Conservation (phyloP, 1,140 invertebrate species). For the Cryptotermes secundus region DNA sequence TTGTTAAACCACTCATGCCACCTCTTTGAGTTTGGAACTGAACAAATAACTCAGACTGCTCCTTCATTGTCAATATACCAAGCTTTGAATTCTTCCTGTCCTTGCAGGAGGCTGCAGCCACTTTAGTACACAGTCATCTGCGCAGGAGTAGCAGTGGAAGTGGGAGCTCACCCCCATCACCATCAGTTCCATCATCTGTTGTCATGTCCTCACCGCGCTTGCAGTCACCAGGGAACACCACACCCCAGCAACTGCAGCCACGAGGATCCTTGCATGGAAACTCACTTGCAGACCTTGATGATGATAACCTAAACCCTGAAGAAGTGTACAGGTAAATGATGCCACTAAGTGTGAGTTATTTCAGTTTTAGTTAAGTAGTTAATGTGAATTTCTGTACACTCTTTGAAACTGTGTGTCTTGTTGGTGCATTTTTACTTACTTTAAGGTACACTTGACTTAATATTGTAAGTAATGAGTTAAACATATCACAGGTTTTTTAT, state of each 20-base stretch:
- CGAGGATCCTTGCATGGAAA: constrained; percentile 15
- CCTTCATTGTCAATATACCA: not conserved
- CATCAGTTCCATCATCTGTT: constrained; percentile 26
- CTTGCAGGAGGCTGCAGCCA: constrained; percentile 72
- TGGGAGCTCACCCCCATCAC: constrained; percentile 39
- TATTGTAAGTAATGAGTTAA: too few relatives aligned
- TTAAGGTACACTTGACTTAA: too few relatives aligned
- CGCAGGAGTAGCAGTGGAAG: constrained; percentile 61
- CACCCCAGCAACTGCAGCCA: constrained; percentile 42
- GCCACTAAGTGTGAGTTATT: constrained; percentile 46
- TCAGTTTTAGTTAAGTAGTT: constrained; percentile 39
- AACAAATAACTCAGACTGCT: not conserved
- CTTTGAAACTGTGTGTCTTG: too few relatives aligned
- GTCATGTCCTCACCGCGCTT: constrained; percentile 28
- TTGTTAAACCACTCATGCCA: too few relatives aligned
- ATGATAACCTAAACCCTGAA: constrained; percentile 74
- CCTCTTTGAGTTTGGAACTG: too few relatives aligned
- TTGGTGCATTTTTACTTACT: too few relatives aligned
- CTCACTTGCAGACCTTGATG: not conserved
- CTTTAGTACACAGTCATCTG: constrained; percentile 81
- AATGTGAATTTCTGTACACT: too few relatives aligned
- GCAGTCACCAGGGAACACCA: constrained; percentile 46
- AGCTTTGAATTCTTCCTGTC: not conserved
- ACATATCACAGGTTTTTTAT: too few relatives aligned
- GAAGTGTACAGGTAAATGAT: constrained; percentile 64